Conservation (phyloP, 2,113 vertebrate species). For the Myanophis thanlyinensis region DNA sequence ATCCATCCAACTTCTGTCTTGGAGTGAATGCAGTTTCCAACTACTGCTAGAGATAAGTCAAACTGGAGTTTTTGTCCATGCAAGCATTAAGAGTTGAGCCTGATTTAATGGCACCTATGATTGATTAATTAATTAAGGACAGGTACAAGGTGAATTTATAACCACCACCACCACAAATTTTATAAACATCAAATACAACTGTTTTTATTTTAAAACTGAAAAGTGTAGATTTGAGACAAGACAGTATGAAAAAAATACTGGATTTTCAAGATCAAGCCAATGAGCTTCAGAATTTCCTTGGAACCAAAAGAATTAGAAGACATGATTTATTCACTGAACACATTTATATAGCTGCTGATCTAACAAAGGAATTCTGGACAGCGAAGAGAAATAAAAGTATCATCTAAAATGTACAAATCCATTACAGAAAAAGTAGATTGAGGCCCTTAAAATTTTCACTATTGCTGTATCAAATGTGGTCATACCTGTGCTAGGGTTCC, state of each 20-base stretch:
- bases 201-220: not conserved
- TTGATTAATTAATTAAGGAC: not conserved
- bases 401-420: not conserved
- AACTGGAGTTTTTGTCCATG: not conserved
- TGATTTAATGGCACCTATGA: not conserved
- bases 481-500: not conserved
- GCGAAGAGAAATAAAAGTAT: not conserved
- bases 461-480: not conserved
- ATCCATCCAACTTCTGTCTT: not conserved
- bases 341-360: not conserved
- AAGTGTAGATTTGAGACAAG: not conserved
- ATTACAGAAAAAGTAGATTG: not conserved
- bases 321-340: not conserved
- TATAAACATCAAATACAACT: not conserved
- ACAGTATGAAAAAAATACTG: not conserved
- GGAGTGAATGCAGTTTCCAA: not conserved
- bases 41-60: not conserved
- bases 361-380: conserved; percentile 18
- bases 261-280: not conserved
- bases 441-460: not conserved
- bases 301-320: not conserved
- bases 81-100: not conserved
- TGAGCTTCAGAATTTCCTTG: not conserved
- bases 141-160: not conserved
- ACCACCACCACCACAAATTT: not conserved